Evolutionary conservation across 2,888 invertebrate species (phyloP).

Genomic region (Hoplodrina blanda): DNA sequence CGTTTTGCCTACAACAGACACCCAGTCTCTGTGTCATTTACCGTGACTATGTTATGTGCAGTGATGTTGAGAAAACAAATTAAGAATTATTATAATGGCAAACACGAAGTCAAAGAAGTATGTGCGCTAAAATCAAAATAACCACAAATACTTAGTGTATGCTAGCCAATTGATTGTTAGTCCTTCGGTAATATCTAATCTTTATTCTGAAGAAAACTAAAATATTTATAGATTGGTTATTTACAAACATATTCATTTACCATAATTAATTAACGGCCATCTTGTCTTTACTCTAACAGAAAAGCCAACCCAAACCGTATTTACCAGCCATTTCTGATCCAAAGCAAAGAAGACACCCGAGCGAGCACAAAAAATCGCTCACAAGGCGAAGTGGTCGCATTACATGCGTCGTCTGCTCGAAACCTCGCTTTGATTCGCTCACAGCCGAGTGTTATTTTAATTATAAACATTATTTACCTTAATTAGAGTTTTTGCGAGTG

Average conservation of each 20-base stretch:
- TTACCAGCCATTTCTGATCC: slow-evolving; percentile 56
- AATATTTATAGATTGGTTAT: background rate
- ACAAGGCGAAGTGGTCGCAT: slow-evolving; percentile 80
- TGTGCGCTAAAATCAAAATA: too few relatives aligned
- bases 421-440: slow-evolving; percentile 84
- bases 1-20: too few relatives aligned
- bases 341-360: slow-evolving; percentile 69
- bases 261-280: slow-evolving; percentile 22
- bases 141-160: too few relatives aligned
- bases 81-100: too few relatives aligned
- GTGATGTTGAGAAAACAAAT: too few relatives aligned
- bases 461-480: slow-evolving; percentile 90
- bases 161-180: too few relatives aligned
- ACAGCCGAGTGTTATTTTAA: slow-evolving; percentile 87
- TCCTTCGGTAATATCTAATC: too few relatives aligned
- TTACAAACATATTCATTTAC: background rate
- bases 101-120: too few relatives aligned
- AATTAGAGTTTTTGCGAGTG: slow-evolving; percentile 86
- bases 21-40: too few relatives aligned
- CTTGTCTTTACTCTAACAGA: background rate
- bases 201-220: too few relatives aligned
- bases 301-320: slow-evolving; percentile 22
- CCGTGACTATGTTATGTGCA: too few relatives aligned
- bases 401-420: slow-evolving; percentile 79
- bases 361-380: slow-evolving; percentile 71